A percentile compares a stretch with the other conserved stretches of the same genome.
Conservation (phyloP, 35 echinoderm and acorn worm species). For the Apostichopus japonicus region DNA sequence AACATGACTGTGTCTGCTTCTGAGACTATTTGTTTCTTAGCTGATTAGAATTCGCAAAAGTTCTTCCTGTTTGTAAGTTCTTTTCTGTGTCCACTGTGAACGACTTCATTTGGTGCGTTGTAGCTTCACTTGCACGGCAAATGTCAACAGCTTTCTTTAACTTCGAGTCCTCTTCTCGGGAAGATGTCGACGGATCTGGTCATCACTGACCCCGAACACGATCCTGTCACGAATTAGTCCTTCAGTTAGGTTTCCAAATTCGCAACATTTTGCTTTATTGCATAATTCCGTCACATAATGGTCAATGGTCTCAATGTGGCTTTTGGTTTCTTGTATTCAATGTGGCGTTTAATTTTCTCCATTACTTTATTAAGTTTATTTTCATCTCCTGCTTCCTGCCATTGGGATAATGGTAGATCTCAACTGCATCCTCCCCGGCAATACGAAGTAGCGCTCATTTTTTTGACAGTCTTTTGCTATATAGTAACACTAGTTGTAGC, state of each 20-base stretch:
- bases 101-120: too few relatives aligned
- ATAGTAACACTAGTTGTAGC: too few relatives aligned
- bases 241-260: constrained; percentile 13
- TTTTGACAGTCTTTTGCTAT: too few relatives aligned
- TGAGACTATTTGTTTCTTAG: not conserved
- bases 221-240: constrained; percentile 20
- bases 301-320: constrained; percentile 5
- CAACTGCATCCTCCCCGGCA: constrained; percentile 1
- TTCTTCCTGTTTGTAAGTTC: not conserved
- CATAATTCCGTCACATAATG: constrained; percentile 11
- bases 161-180: not conserved
- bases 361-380: not conserved
- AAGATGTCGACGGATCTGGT: not conserved
- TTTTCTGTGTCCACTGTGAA: not conserved
- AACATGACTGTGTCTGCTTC: not conserved
- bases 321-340: constrained; percentile 42
- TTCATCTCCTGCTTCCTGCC: not conserved
- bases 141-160: constrained; percentile 24
- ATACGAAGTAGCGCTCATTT: constrained; percentile 29
- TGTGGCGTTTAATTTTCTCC: not conserved
- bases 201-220: not conserved
- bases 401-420: constrained; percentile 16
- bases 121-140: not conserved
- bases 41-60: not conserved
- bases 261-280: constrained; percentile 30